phyloP scores from a whole-genome alignment of 2,797 vertebrate species.

The Sebastes itinus region DNA sequence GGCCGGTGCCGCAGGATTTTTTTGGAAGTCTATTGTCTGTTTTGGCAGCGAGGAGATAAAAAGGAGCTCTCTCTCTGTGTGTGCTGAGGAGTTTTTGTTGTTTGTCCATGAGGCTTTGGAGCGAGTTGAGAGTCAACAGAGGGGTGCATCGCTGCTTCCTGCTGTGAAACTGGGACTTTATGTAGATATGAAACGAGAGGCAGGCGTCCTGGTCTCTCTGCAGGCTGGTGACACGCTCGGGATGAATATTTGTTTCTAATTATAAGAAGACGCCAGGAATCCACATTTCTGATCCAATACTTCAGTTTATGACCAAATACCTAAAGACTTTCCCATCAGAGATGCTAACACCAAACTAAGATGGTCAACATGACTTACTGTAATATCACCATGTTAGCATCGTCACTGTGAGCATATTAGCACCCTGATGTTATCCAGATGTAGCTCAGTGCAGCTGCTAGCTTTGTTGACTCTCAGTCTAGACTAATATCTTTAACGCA shows the following conservation, averaged over 20 bases:
- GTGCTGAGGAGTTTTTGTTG: slow-evolving; percentile 1
- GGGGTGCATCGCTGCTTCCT: not conserved
- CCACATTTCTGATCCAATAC: too few species aligned
- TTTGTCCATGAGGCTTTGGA: not conserved
- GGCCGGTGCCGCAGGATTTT: not conserved
- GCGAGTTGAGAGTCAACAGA: slow-evolving; percentile 9
- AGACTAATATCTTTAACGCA: too few species aligned
- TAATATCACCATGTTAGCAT: too few species aligned
- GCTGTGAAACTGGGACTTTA: not conserved
- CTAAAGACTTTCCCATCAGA: too few species aligned
- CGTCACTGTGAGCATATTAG: too few species aligned
- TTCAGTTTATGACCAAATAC: too few species aligned
- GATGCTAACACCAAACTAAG: too few species aligned
- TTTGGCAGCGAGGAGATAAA: not conserved
- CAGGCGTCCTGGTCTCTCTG: not conserved
- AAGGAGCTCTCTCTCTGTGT: not conserved
- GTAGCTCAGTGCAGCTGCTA: too few species aligned
- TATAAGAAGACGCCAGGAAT: too few species aligned
- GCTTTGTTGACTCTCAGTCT: too few species aligned
- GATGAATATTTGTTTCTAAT: not conserved
- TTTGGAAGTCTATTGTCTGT: not conserved
- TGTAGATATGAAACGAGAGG: not conserved
- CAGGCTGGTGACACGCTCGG: not conserved
- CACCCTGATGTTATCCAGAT: too few species aligned
- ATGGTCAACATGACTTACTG: too few species aligned